Conservation (phyloP, 2,888 invertebrate species). For the Daptonema setosum region DNA sequence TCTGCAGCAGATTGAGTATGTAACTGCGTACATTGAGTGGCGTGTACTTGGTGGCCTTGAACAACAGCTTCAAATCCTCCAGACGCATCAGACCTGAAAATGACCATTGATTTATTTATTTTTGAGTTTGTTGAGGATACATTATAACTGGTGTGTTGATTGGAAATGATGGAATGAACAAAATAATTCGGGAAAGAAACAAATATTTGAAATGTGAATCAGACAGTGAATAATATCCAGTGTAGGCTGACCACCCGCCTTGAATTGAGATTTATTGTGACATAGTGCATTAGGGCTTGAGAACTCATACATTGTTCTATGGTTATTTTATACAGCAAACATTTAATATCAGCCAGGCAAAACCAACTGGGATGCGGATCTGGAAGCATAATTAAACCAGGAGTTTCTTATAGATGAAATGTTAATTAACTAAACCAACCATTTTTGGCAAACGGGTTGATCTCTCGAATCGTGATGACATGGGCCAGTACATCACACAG, state of each 20-base stretch:
- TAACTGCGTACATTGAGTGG: constrained; percentile 48
- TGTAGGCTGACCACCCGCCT: too few species aligned
- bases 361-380: too few species aligned
- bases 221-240: too few species aligned
- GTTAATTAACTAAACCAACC: constrained; percentile 37
- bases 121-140: background rate
- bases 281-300: too few species aligned
- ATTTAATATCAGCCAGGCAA: too few species aligned
- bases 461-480: constrained; percentile 84
- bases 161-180: too few species aligned
- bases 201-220: too few species aligned
- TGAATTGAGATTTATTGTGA: too few species aligned
- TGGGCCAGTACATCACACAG: constrained; percentile 88
- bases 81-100: constrained; percentile 62
- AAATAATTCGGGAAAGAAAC: background rate
- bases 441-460: constrained; percentile 74
- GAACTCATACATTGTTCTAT: too few species aligned
- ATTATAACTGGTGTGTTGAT: too few species aligned
- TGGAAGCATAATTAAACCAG: constrained; percentile 1
- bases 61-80: constrained; percentile 70
- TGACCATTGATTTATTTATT: background rate
- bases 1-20: constrained; percentile 69
- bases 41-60: constrained; percentile 61
- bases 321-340: too few species aligned
- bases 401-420: too few species aligned